phyloP scores from a whole-genome alignment of 2,113 vertebrate genomes.

The Laticauda laticaudata region DNA sequence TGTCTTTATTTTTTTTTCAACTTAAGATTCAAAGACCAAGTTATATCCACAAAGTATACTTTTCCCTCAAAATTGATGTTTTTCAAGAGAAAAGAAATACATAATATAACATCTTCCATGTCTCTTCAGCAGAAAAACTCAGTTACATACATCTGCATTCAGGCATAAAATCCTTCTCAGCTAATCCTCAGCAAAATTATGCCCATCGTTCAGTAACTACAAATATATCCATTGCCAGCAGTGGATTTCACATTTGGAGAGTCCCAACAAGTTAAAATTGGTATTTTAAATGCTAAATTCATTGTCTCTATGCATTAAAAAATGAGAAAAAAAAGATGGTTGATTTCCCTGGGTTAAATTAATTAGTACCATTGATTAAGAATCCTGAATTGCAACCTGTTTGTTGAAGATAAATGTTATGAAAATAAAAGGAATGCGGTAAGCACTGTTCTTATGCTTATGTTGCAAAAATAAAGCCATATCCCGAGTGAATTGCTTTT shows the following conservation, averaged over 20 bases:
- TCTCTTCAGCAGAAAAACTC: conserved; percentile 37
- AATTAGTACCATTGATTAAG: conserved; percentile 4
- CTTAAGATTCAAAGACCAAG: conserved; percentile 48
- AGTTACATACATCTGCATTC: conserved; percentile 42
- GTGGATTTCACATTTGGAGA: conserved; percentile 46
- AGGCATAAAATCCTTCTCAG: conserved; percentile 41
- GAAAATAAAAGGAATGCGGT: neutral
- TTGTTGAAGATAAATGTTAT: neutral
- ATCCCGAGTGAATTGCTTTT: neutral
- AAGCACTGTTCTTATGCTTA: neutral
- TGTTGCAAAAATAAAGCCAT: neutral
- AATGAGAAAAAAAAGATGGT: neutral
- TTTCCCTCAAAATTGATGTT: neutral
- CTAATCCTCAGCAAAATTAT: conserved; percentile 26
- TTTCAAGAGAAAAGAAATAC: conserved; percentile 38
- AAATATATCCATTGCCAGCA: conserved; percentile 60
- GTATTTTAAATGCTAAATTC: conserved; percentile 2
- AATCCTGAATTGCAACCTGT: neutral
- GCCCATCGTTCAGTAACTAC: conserved; percentile 21
- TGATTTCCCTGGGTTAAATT: conserved; percentile 23
- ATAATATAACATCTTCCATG: conserved; percentile 27
- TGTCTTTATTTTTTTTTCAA: conserved; percentile 31
- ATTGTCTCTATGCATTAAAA: conserved; percentile 20
- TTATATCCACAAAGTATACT: conserved; percentile 25
- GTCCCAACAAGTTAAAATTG: conserved; percentile 49